phyloP scores from a whole-genome alignment of 2,797 vertebrate genomes.

The Diplodus sargus region DNA sequence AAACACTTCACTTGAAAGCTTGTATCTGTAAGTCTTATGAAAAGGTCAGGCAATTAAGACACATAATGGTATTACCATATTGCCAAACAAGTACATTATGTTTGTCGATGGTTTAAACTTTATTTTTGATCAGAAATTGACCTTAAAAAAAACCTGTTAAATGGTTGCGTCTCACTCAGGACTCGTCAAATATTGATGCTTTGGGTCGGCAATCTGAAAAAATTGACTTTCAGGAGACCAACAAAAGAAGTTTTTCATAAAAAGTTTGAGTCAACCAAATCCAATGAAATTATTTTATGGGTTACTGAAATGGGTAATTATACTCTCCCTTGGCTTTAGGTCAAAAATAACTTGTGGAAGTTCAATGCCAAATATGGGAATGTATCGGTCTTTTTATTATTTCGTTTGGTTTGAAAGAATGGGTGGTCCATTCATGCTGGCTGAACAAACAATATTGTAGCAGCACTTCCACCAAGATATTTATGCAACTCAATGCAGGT shows the following conservation, averaged over 20 bases:
- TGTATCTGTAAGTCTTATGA: not conserved
- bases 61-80: not conserved
- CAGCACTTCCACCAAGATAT: not conserved
- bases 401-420: not conserved
- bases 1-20: not conserved
- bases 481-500: not conserved
- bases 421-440: not conserved
- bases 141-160: too few species aligned
- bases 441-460: not conserved
- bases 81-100: not conserved
- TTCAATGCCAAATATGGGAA: not conserved
- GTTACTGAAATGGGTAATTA: not conserved
- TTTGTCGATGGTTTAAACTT: not conserved
- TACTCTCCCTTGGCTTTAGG: not conserved
- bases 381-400: not conserved
- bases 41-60: not conserved
- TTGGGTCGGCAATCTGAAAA: too few species aligned
- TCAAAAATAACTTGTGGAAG: not conserved
- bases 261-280: not conserved
- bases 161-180: too few species aligned
- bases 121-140: not conserved
- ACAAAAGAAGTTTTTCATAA: not conserved
- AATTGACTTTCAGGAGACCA: too few species aligned
- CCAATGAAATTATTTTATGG: too few species aligned
- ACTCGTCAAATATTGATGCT: too few species aligned